Evolutionary conservation across 2,888 invertebrate genomes (phyloP).

Genomic region (Orchesella flavescens): DNA sequence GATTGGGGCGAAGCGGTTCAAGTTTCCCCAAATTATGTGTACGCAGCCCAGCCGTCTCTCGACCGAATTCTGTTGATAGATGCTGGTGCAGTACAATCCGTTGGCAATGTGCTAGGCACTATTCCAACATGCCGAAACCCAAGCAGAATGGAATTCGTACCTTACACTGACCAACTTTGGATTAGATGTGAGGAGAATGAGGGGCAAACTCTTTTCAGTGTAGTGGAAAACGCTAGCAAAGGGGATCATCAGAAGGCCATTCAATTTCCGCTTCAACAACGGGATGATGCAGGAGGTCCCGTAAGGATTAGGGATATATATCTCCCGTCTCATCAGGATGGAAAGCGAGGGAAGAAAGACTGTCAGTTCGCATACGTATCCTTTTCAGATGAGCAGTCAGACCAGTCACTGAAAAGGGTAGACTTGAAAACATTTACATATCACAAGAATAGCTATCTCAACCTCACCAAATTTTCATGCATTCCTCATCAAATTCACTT

Average conservation of each 20-base stretch:
- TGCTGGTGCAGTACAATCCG: slow-evolving; percentile 42
- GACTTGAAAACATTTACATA: slow-evolving; percentile 60
- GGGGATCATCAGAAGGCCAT: slow-evolving; percentile 54
- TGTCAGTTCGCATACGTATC: slow-evolving; percentile 53
- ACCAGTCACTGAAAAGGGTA: slow-evolving; percentile 47
- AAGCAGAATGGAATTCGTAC: slow-evolving; percentile 34
- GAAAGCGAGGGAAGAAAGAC: slow-evolving; percentile 48
- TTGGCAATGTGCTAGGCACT: slow-evolving; percentile 44
- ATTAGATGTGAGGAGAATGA: slow-evolving; percentile 42
- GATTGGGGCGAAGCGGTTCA: slow-evolving; percentile 84
- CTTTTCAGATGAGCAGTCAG: slow-evolving; percentile 45
- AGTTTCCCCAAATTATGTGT: slow-evolving; percentile 82
- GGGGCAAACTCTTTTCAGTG: slow-evolving; percentile 35
- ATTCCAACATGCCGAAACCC: slow-evolving; percentile 50
- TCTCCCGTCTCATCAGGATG: slow-evolving; percentile 58
- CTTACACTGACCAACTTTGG: slow-evolving; percentile 58
- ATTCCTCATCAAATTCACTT: slow-evolving; percentile 57
- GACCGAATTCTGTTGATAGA: slow-evolving; percentile 81
- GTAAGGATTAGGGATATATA: slow-evolving; percentile 49
- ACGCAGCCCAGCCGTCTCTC: slow-evolving; percentile 81
- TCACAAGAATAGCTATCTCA: slow-evolving; percentile 46
- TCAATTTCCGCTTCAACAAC: slow-evolving; percentile 55
- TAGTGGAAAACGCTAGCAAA: slow-evolving; percentile 57
- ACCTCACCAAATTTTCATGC: slow-evolving; percentile 57
- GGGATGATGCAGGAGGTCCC: slow-evolving; percentile 45